Evolutionary conservation across 2,113 vertebrate species (phyloP).

Genomic region (Malurus alboscapulatus): DNA sequence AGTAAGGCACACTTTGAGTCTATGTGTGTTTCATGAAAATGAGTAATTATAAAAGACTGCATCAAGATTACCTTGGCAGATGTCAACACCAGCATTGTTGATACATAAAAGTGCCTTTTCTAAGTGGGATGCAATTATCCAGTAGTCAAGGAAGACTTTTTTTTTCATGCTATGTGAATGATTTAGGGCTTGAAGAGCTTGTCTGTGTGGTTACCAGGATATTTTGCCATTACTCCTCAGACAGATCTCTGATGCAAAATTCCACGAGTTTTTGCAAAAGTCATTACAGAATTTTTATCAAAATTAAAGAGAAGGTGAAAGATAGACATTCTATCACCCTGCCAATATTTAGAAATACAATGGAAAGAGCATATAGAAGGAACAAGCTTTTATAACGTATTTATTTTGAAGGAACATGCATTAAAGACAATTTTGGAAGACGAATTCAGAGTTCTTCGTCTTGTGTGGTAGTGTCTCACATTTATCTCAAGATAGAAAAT

Average conservation of each 20-base stretch:
- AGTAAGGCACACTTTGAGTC: neutral
- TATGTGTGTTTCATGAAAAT: conserved; percentile 21
- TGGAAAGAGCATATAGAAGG: neutral
- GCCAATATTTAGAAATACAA: neutral
- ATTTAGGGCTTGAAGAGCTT: neutral
- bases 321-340: neutral
- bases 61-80: conserved; percentile 43
- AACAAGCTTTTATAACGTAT: neutral
- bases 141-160: neutral
- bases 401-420: neutral
- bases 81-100: conserved; percentile 26
- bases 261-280: neutral
- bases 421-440: neutral
- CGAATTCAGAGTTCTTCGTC: neutral
- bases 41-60: conserved; percentile 21
- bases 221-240: neutral
- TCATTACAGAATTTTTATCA: neutral
- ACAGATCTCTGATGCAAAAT: neutral
- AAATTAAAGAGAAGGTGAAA: neutral
- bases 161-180: neutral
- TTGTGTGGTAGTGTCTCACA: neutral
- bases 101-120: conserved; percentile 26
- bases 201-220: neutral
- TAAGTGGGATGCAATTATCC: conserved; percentile 21
- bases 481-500: neutral